Percentiles rank a stretch among this genome's conserved stretches.
Conservation (phyloP, 2,797 vertebrate genomes). For the Chaunax sp. region DNA sequence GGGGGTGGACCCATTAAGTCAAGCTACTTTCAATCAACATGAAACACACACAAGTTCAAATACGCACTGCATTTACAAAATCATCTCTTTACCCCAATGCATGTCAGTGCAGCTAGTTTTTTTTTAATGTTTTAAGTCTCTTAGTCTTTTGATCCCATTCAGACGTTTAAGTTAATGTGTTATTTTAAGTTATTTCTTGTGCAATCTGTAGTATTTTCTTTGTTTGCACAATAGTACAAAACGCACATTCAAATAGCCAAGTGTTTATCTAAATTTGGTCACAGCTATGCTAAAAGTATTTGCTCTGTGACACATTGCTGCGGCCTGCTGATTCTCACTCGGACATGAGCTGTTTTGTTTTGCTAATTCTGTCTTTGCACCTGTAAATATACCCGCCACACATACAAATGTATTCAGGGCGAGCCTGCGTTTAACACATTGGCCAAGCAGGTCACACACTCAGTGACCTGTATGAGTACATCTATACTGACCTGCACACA, state of each 20-base stretch:
- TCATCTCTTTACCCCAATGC: too few relatives aligned
- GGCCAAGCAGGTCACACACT: constrained; percentile 6
- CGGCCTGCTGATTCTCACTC: constrained; percentile 14
- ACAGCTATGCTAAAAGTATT: not conserved
- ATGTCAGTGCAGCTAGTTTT: not conserved
- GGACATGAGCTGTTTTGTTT: not conserved
- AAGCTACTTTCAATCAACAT: constrained; percentile 30
- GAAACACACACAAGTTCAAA: constrained; percentile 9
- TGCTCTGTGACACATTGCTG: constrained; percentile 5
- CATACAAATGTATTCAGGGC: constrained; percentile 42
- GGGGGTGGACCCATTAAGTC: constrained; percentile 40
- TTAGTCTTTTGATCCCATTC: not conserved
- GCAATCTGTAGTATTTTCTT: not conserved
- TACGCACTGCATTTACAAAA: constrained; percentile 1
- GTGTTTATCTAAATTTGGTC: constrained; percentile 10
- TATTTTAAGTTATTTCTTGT: not conserved
- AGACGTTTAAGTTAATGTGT: too few relatives aligned
- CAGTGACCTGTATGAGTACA: constrained; percentile 43
- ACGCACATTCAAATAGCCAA: not conserved
- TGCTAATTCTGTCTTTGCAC: constrained; percentile 42
- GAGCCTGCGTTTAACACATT: constrained; percentile 41
- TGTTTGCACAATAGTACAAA: not conserved
- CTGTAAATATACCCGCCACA: constrained; percentile 33
- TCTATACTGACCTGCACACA: constrained; percentile 40
- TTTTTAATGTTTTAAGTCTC: not conserved